These are phyloP conservation scores for Polyommatus iphigenia DNA, from an alignment of 2,888 invertebrate species.

Conservation along the genomic window DNA sequence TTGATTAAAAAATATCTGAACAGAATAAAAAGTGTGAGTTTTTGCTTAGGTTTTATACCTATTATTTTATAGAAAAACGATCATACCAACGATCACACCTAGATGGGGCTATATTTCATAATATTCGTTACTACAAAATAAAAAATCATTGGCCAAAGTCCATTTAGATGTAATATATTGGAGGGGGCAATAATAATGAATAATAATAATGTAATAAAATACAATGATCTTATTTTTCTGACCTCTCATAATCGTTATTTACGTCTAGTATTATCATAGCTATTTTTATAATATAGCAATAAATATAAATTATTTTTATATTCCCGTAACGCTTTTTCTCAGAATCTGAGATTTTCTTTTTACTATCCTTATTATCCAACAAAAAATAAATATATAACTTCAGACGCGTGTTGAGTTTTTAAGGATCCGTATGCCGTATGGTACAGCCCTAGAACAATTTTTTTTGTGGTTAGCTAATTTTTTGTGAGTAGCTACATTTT, in stretches of 20 bases:
- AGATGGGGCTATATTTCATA: not conserved
- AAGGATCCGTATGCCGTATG: not conserved
- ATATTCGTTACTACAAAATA: not conserved
- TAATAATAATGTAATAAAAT: constrained; percentile 12
- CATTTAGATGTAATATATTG: not conserved
- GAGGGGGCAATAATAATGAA: not conserved
- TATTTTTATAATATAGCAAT: constrained; percentile 6
- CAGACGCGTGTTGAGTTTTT: not conserved
- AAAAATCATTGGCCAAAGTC: not conserved
- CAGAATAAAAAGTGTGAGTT: too few relatives aligned
- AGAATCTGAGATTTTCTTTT: not conserved
- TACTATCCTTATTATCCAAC: not conserved
- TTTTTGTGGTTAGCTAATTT: too few relatives aligned
- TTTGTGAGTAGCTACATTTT: too few relatives aligned
- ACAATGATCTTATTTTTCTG: not conserved
- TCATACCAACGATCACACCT: not conserved
- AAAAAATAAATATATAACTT: not conserved
- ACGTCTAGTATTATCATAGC: not conserved
- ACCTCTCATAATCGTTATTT: constrained; percentile 9
- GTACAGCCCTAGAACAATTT: too few relatives aligned
- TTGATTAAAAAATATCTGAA: too few relatives aligned
- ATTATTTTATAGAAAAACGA: too few relatives aligned
- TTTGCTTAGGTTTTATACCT: too few relatives aligned
- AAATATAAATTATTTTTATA: not conserved
- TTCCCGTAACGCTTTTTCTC: not conserved